Percentiles rank a stretch among this genome's conserved stretches.
These are phyloP conservation scores for Brotula barbata DNA, from an alignment of 2,797 vertebrate genomes.

Conservation along the genomic window DNA sequence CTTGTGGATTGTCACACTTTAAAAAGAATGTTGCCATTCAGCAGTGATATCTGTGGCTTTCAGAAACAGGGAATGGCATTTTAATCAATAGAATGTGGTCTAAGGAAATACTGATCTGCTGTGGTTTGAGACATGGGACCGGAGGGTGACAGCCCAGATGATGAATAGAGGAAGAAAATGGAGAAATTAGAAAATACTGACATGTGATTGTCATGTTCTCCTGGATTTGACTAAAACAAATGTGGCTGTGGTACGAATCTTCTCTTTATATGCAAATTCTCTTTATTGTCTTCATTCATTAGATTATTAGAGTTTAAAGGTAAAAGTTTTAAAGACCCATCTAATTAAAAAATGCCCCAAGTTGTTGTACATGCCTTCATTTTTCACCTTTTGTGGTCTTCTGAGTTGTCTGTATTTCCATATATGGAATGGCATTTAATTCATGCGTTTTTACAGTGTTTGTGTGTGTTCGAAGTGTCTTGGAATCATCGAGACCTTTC, in stretches of 20 bases:
- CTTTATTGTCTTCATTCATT: no score
- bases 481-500: background rate
- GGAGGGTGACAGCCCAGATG: background rate
- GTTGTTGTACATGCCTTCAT: no score
- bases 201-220: no score
- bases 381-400: no score
- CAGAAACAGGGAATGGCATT: conserved; percentile 3
- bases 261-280: no score
- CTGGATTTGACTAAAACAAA: no score
- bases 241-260: no score
- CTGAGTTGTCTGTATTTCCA: no score
- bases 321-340: no score
- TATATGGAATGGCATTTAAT: no score
- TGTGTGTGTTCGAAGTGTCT: background rate
- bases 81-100: background rate
- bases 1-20: conserved; percentile 2
- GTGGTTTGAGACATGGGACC: background rate
- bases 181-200: background rate
- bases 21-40: conserved; percentile 22
- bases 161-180: background rate
- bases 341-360: no score
- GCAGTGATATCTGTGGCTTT: conserved; percentile 16
- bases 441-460: background rate
- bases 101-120: background rate
- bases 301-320: no score